These are phyloP conservation scores for Caenorhabditis wallacei DNA, from an alignment of 2,888 invertebrate species.

Conservation along the genomic window DNA sequence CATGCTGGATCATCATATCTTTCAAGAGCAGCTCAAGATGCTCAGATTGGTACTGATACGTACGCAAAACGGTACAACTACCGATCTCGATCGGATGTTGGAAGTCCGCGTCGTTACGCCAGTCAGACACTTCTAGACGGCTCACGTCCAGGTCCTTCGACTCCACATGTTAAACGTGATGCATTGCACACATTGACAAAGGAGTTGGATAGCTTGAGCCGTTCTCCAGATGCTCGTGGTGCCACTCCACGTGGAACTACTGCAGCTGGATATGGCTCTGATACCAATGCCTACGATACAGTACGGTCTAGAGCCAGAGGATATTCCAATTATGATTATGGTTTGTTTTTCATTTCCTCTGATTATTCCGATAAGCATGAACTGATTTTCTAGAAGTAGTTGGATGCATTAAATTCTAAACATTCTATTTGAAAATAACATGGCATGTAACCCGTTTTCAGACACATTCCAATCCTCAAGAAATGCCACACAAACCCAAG, in stretches of 20 bases:
- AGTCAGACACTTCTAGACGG: conserved; percentile 83
- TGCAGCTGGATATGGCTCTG: conserved; percentile 77
- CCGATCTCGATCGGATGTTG: conserved; percentile 81
- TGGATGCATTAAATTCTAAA: background rate
- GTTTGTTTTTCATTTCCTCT: conserved; percentile 66
- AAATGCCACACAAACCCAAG: conserved; percentile 45
- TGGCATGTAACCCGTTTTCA: conserved; percentile 37
- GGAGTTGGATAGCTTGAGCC: conserved; percentile 82
- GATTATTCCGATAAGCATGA: too few relatives aligned
- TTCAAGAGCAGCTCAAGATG: conserved; percentile 74
- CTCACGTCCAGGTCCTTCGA: conserved; percentile 82
- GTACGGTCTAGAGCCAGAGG: conserved; percentile 76
- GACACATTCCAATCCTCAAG: conserved; percentile 67
- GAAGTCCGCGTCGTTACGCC: conserved; percentile 80
- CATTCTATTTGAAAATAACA: background rate
- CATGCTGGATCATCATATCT: conserved; percentile 78
- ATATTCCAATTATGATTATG: conserved; percentile 81
- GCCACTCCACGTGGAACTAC: conserved; percentile 53
- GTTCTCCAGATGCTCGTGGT: conserved; percentile 76
- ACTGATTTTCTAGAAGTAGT: background rate
- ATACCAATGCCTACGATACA: conserved; percentile 80
- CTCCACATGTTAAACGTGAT: conserved; percentile 81
- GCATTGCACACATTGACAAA: conserved; percentile 83
- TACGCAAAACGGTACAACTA: conserved; percentile 82
- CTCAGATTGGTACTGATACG: conserved; percentile 73